Evolutionary conservation across 2,888 invertebrate genomes (phyloP), one percentile per base, ranked within the genome.

Genomic region (Pterostichus madidus): DNA sequence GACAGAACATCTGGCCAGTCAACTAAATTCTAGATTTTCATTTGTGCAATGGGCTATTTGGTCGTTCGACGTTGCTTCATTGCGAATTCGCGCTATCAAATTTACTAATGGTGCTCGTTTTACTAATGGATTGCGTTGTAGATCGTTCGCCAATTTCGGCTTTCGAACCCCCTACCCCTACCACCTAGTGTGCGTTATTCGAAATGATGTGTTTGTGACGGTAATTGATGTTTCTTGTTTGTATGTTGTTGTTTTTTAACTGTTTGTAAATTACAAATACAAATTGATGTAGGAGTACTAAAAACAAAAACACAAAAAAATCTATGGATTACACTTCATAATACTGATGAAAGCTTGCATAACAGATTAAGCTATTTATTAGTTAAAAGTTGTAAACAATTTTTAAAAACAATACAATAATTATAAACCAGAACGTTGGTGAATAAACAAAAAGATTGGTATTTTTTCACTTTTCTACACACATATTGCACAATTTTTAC

Each of bases 81-180:
- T 81, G 73, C 81, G 52, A 81, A 81, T 75, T 73, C 52, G 56
- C 17, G 59, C 81, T 61, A 75, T 81, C 75, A 75, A 81, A 81
- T 81, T 81, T 81, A 44, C 81, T 81, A 81, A 81, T 75, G 81
- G 81, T 49, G 53, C 81, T 75, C 73, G 81, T 81, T 80, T 56
- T 53, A 52, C 56, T 81, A 81, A 81, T 81, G 81, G 81, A 81
- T 81, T 81, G 81, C 75, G 75, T 39, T 77, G 56, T 71, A 75
- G 52, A 75, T 52, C 75, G 75, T 24, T 75, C 75, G 52, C 75
- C 75, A 49, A 75, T 75, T 75, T 52, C 44, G 46, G 44, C 11
- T 73, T 17, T 5, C 24, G 7, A 49, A 15, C 32, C 13, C 31
- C 15, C 11, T 2, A 11, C 44, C 68, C 15, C 17, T 17, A 17